These are phyloP conservation scores for Epistrophella euchroma DNA, from an alignment of 2,888 invertebrate species.

Conservation along the genomic window DNA sequence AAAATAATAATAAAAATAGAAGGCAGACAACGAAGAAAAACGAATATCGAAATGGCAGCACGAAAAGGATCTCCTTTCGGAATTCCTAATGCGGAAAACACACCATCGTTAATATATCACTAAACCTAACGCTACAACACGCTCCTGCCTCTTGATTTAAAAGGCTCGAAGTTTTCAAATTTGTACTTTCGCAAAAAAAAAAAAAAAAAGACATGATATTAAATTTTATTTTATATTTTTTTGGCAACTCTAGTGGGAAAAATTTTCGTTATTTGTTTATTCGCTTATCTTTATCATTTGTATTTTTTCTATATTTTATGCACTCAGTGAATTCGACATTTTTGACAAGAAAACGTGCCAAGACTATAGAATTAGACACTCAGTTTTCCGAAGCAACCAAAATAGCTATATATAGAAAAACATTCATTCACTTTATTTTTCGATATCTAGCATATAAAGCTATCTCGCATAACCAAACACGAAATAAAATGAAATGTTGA, in stretches of 20 bases:
- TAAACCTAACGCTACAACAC: slow-evolving; percentile 35
- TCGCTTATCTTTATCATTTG: slow-evolving; percentile 41
- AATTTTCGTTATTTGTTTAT: slow-evolving; percentile 51
- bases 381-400: neutral
- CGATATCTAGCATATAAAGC: slow-evolving; percentile 55
- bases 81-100: slow-evolving; percentile 54
- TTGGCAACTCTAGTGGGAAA: slow-evolving; percentile 38
- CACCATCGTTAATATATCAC: slow-evolving; percentile 59
- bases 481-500: slow-evolving; percentile 71
- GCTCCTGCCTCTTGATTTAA: slow-evolving; percentile 8
- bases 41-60: slow-evolving; percentile 25
- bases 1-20: no score
- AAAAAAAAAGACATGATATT: slow-evolving; percentile 9
- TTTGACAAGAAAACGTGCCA: slow-evolving; percentile 71
- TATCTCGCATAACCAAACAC: slow-evolving; percentile 59
- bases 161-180: slow-evolving; percentile 37
- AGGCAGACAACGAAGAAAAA: slow-evolving; percentile 3
- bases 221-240: slow-evolving; percentile 33
- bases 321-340: slow-evolving; percentile 67
- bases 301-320: neutral
- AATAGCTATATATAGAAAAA: slow-evolving; percentile 11
- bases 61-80: slow-evolving; percentile 39
- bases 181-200: slow-evolving; percentile 22
- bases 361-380: slow-evolving; percentile 45
- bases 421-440: slow-evolving; percentile 56